These are phyloP conservation scores for Xenopus tropicalis DNA, from an alignment of 2,113 vertebrate species.

Conservation along the genomic window UCB_Xtro_10.0 CM004451.2:78920001-78920500, in stretches of 20 bases:
- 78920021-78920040: conserved; percentile 40
- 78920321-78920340: conserved; percentile 68
- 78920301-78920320: conserved; percentile 59
- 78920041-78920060: conserved; percentile 10
- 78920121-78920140: conserved; percentile 32
- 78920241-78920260: conserved; percentile 36
- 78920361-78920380: conserved; percentile 76
- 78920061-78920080: conserved; percentile 46
- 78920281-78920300: conserved; percentile 28
- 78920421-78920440: conserved; percentile 69
- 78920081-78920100: conserved; percentile 35
- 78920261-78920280: conserved; percentile 12
- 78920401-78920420: conserved; percentile 73
- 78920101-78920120: conserved; percentile 43
- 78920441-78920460: conserved; percentile 71
- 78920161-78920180: conserved; percentile 28
- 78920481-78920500: conserved; percentile 47
- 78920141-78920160: conserved; percentile 10
- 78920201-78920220: conserved; percentile 44
- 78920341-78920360: conserved; percentile 71
- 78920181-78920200: conserved; percentile 43
- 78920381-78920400: conserved; percentile 71
- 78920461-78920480: conserved; percentile 78
- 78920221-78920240: conserved; percentile 37
- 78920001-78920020: conserved; percentile 39